Evolutionary conservation across 1,140 invertebrate genomes (phyloP), one percentile per base, ranked within the genome.

Genomic region (Pararge aegeria): DNA sequence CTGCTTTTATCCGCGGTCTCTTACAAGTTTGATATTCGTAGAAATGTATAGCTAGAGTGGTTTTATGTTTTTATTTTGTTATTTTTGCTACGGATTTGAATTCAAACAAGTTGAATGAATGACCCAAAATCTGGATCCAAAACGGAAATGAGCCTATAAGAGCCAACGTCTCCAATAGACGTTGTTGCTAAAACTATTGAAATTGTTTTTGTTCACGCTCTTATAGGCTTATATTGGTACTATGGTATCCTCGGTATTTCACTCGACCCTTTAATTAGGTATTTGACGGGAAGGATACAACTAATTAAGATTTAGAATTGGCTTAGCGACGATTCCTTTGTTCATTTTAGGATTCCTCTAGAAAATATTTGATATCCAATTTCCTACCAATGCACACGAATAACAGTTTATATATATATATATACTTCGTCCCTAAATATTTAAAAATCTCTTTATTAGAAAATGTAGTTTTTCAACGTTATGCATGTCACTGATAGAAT

Each of bases 91-190:
- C 13, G 18, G 19, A 21, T 21, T 46, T 20, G 19, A 6, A 46
- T 21, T 49, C 34, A 48, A 46, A 16, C 19, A 10, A 19, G 19
- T 46, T 21, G 7, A n/a, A 15, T 19, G 6, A 2, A 12, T n/a
- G 9, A 9, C 20, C 1, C 18, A 46, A 42, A 42, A 5, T 49
- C 5, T 2, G 12, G n/a, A 49, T 49, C 13, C 2, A 16, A 29
- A 27, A 27, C 46, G 46, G 46, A 49, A 49, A 49, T 49, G 21
- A n/a, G n/a, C n/a, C n/a, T 21, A n/a, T 20, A 21, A 5, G 18
- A 3, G 15, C 19, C 46, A n/a, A n/a, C n/a, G 21, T 27, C 7
- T 27, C n/a, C n/a, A n/a, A n/a, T 49, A 27, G 21, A 27, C n/a
- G 18, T 13, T 27, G n/a, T 49, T 15, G 20, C n/a, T 2, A 49